Percentiles rank a stretch among this genome's conserved stretches.
Evolutionary conservation across 2,888 invertebrate species (phyloP).

Genomic region (Gortyna flavago): DNA sequence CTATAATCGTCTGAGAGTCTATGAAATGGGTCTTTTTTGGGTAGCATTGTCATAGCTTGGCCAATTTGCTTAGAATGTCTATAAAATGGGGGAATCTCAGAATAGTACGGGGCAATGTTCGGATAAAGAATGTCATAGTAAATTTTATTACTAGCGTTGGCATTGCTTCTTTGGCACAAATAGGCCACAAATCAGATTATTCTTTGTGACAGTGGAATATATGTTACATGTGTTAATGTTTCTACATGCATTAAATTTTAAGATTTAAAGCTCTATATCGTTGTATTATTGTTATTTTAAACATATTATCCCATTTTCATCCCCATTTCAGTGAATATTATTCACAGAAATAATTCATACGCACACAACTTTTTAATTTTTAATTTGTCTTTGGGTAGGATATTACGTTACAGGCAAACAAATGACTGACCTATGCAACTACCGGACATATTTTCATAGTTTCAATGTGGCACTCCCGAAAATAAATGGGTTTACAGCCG

Average conservation of each 20-base stretch:
- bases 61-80: constrained; percentile 48
- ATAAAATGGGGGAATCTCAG: constrained; percentile 47
- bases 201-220: constrained; percentile 53
- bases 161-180: constrained; percentile 69
- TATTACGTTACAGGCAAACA: background rate
- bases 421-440: constrained; percentile 2
- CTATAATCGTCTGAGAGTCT: constrained; percentile 22
- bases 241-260: constrained; percentile 12
- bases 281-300: constrained; percentile 21
- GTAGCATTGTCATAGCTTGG: constrained; percentile 32
- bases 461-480: background rate
- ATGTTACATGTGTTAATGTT: constrained; percentile 19
- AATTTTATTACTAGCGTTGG: constrained; percentile 69
- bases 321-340: background rate
- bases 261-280: constrained; percentile 22
- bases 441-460: constrained; percentile 21
- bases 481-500: constrained; percentile 3
- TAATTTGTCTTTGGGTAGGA: background rate
- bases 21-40: constrained; percentile 34
- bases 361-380: background rate
- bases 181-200: constrained; percentile 61
- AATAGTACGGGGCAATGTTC: constrained; percentile 66
- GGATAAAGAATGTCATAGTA: constrained; percentile 68
- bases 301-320: background rate
- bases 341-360: background rate